phyloP scores from a whole-genome alignment of 2,888 invertebrate genomes.

The Xestoiulus laeticollis region DNA sequence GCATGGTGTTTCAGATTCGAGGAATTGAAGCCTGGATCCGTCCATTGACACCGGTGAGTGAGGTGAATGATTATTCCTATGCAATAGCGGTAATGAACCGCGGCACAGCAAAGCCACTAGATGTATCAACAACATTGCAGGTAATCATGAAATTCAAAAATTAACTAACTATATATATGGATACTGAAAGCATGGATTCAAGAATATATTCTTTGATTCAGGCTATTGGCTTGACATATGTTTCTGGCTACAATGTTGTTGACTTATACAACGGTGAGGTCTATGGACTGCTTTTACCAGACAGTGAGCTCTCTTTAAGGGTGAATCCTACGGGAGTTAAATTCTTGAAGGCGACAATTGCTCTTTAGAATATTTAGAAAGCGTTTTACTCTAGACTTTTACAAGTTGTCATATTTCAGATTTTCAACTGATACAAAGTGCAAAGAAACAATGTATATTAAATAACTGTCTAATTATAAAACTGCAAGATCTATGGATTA shows the following conservation, averaged over 20 bases:
- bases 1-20: not conserved
- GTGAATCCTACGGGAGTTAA: slow-evolving; percentile 54
- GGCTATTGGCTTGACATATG: slow-evolving; percentile 77
- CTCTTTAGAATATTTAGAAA: not conserved
- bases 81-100: slow-evolving; percentile 89
- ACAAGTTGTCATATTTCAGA: too few relatives aligned
- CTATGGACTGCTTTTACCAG: slow-evolving; percentile 82
- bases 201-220: not conserved
- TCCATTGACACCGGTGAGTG: slow-evolving; percentile 83
- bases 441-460: too few relatives aligned
- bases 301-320: slow-evolving; percentile 60
- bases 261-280: slow-evolving; percentile 84
- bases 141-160: not conserved
- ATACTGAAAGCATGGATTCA: not conserved
- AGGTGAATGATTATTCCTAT: slow-evolving; percentile 82
- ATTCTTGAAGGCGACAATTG: slow-evolving; percentile 47
- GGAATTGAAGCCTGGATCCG: slow-evolving; percentile 88
- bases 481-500: too few relatives aligned
- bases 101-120: slow-evolving; percentile 70
- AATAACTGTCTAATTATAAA: too few relatives aligned
- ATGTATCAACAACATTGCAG: not conserved
- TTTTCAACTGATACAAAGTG: too few relatives aligned
- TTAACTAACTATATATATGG: not conserved
- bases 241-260: slow-evolving; percentile 79
- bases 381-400: not conserved